A percentile compares a stretch with the other conserved stretches of the same genome.
Conservation (phyloP, 2,113 vertebrate genomes). For the Callaeas wilsoni region DNA sequence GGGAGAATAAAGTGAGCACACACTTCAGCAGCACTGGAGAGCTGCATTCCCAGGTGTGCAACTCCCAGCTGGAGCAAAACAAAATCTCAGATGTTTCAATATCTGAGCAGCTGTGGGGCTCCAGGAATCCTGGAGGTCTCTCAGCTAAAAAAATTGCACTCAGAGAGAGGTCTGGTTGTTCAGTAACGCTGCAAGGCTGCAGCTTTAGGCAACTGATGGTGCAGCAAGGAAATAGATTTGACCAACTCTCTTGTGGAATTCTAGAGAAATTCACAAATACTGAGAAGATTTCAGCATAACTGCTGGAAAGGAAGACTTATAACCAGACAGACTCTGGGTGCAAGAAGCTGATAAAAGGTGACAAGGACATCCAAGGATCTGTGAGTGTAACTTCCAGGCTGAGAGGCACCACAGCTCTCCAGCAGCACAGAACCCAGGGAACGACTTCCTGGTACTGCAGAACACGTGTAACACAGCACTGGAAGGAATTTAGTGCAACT, state of each 20-base stretch:
- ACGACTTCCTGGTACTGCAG: background rate
- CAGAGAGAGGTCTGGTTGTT: background rate
- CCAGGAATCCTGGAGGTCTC: background rate
- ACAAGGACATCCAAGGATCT: background rate
- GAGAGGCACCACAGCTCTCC: background rate
- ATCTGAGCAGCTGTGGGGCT: background rate
- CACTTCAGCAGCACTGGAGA: background rate
- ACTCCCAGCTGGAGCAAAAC: background rate
- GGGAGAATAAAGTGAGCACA: background rate
- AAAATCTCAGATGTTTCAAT: background rate
- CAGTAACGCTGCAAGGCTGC: background rate
- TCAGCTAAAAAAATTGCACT: background rate
- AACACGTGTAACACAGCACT: rapidly evolving
- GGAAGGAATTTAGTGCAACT: background rate
- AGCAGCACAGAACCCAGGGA: background rate
- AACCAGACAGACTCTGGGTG: background rate
- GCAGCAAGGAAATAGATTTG: background rate
- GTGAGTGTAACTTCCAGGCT: background rate
- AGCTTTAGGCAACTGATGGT: background rate
- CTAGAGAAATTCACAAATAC: background rate
- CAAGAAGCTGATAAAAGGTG: background rate
- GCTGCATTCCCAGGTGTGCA: background rate
- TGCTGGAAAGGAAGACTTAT: background rate
- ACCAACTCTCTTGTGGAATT: background rate
- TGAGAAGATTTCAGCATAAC: background rate